Evolutionary conservation across 2,113 vertebrate genomes (phyloP), one percentile per base, ranked within the genome.

Genomic region (Verasper variegatus): DNA sequence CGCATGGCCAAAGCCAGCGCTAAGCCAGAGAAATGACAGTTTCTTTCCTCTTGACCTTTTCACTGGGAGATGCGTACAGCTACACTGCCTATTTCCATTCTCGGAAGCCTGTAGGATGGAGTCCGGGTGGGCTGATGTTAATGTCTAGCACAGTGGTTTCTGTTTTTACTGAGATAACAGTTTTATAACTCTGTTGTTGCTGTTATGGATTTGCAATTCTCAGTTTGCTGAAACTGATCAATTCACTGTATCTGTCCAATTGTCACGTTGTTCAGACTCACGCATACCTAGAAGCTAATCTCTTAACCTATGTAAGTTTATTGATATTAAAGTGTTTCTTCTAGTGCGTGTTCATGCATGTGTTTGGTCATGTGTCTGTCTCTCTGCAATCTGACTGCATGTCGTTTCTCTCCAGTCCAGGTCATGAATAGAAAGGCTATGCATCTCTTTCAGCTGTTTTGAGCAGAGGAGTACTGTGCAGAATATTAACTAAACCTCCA

Each of bases 401-500:
- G 76, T 72, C 47, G 13, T 74, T 75, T 70, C 74, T 73, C 74
- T 69, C 65, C 78, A 82, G 79, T 84, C 76, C 67, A 52, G 86
- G 75, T 86, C 74, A 81, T 84, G 78, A 82, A 86, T 83, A 86
- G 84, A 42, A 78, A 86, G 86, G 84, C 81, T 88, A 71, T 87
- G 88, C 89, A 78, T 90, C 77, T 85, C 86, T 91, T 86, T 93
- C 84, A 85, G 86, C 82, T 75, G 87, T 84, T 87, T 86, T 92
- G 86, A 92, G 85, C 89, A 90, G 85, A 83, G 85, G 71, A 76
- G 84, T 9, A 76, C 27, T 5, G 67, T 76, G 68, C 82, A 79
- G 93, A 93, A 94, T 93, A 86, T 88, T 92, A 94, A 94, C 82
- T 81, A 87, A 83, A 68, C 20, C 69, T 71, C 51, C 24, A 9